These are phyloP conservation scores for Scaptomyza tumidula DNA, from an alignment of 2,888 invertebrate genomes.

Conservation along the genomic window DNA sequence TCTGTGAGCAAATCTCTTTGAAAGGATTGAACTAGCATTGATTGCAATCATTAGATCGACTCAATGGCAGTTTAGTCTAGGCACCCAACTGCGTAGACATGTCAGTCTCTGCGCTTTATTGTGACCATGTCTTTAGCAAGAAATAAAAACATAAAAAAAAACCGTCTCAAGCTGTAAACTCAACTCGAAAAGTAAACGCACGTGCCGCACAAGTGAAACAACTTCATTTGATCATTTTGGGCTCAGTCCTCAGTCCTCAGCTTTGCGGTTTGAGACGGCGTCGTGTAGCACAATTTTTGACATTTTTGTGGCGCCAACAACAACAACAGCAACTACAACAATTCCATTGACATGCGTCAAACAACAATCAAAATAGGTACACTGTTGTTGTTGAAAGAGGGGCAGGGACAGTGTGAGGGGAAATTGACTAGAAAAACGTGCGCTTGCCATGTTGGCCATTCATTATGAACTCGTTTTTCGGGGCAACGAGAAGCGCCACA, in stretches of 20 bases:
- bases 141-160: conserved; percentile 13
- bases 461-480: conserved; percentile 74
- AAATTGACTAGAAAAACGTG: conserved; percentile 66
- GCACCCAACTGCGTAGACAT: conserved; percentile 77
- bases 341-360: conserved; percentile 76
- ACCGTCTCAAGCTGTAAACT: conserved; percentile 49
- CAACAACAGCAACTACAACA: conserved; percentile 44
- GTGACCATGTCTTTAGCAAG: conserved; percentile 41
- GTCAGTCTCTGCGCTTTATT: conserved; percentile 63
- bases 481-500: conserved; percentile 66
- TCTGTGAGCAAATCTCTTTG: conserved; percentile 18
- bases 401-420: background rate
- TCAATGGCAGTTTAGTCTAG: conserved; percentile 47
- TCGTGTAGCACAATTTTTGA: conserved; percentile 77
- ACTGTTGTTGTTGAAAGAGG: conserved; percentile 30
- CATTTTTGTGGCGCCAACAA: conserved; percentile 77
- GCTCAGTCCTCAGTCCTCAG: conserved; percentile 38
- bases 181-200: conserved; percentile 72
- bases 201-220: conserved; percentile 77
- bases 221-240: conserved; percentile 69
- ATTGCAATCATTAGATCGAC: conserved; percentile 55
- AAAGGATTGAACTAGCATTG: conserved; percentile 44
- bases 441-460: conserved; percentile 73
- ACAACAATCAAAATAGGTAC: conserved; percentile 76
- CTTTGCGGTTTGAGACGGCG: conserved; percentile 29